Evolutionary conservation across 1,140 invertebrate species (phyloP).

Genomic region (Apis florea): DNA sequence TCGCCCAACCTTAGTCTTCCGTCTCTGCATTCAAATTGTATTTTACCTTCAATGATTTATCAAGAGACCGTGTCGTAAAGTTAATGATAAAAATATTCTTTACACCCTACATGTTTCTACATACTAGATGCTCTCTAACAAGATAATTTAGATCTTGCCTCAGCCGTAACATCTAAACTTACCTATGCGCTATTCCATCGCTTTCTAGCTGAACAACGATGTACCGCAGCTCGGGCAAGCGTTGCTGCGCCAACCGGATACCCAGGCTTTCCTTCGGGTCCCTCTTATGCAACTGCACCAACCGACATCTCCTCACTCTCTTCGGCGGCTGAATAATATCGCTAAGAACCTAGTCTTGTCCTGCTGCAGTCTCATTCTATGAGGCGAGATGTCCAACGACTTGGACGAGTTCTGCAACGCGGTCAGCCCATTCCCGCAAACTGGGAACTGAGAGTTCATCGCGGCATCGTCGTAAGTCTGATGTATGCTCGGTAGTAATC

Average conservation of each 20-base stretch:
- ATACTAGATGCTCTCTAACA: neutral
- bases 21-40: constrained; percentile 82
- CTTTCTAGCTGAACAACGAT: constrained; percentile 91
- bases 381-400: constrained; percentile 63
- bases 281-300: constrained; percentile 80
- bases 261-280: constrained; percentile 85
- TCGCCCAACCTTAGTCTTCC: constrained; percentile 90
- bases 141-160: neutral
- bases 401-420: constrained; percentile 14
- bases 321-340: constrained; percentile 76
- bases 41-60: neutral
- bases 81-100: neutral
- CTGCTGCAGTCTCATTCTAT: constrained; percentile 74
- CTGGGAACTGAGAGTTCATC: constrained; percentile 48
- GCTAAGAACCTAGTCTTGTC: constrained; percentile 76
- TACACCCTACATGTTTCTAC: neutral
- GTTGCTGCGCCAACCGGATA: constrained; percentile 86
- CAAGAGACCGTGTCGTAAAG: neutral
- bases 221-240: constrained; percentile 86
- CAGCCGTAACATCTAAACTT: constrained; percentile 49
- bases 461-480: constrained; percentile 65
- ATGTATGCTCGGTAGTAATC: constrained; percentile 76
- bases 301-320: constrained; percentile 70
- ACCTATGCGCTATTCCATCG: constrained; percentile 90
- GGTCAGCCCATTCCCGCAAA: constrained; percentile 44